Evolutionary conservation across 2,797 vertebrate species (phyloP), one percentile per base, ranked within the genome.

Genomic region (Margarornis squamiger): DNA sequence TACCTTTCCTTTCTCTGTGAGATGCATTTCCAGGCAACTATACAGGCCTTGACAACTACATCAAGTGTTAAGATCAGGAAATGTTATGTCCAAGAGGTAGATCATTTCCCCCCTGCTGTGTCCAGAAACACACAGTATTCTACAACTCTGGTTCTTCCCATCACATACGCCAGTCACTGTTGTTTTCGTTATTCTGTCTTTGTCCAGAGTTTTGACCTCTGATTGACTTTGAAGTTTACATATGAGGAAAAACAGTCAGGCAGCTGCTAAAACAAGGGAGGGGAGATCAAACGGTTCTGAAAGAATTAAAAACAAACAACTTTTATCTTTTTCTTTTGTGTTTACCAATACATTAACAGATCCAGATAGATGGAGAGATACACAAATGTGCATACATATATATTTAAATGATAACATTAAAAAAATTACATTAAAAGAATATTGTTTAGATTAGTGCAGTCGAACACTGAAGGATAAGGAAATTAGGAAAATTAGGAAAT

Each of bases 201-300:
- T 45, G 12, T 86, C 87, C 91, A 85, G 68, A 86, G 87, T 87
- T 94, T 95, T 97, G 96, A 97, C 95, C 96, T 94, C 94, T 90
- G 76, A 77, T 93, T 96, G 94, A 96, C 95, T 97, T 96, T 95
- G 92, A 96, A 93, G 95, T 97, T 97, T 97, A 96, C 90, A 93
- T 97, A 93, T 0, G 7, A 96, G 86, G 80, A 95, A 93, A 94
- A 97, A 88, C 85, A 94, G 95, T 74, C 87, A 91, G 87, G 87
- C 96, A 97, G 96, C 96, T 96, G 95, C 95, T 97, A 96, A 97
- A 97, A 97, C 96, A 96, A 96, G 92, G 5, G 0, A 61, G 9
- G 88, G 67, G 55, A 95, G 92, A 97, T 96, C 96, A 97, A 96
- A 96, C 29, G 0, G 76, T 81, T 94, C 90, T 10, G 9, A 91